Base-by-base conservation (phyloP, 1,140 invertebrate species). In the Batillaria attramentaria region DNA sequence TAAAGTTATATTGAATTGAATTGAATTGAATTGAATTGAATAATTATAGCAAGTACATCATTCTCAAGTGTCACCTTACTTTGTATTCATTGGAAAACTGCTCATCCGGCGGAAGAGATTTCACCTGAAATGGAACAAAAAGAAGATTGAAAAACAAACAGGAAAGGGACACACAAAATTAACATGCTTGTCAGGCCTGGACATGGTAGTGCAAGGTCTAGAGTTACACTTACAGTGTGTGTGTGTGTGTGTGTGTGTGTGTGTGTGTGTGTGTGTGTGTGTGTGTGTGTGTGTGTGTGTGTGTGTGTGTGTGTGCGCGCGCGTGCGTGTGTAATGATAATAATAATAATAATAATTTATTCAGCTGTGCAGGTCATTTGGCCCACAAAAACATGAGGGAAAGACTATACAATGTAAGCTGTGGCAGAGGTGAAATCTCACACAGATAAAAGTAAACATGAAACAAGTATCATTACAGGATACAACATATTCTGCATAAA, bases 21-120 rank as follows among this genome's bases (percentile, higher is more conserved):
- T 24, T 50, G 24, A 24, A 13, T 13, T 50, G 10, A 13, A 50
- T 50, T 13, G 46, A 13, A 50, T 13, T 50, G 10, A 50, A n/a
- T n/a, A n/a, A n/a, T n/a, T n/a, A n/a, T n/a, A n/a, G n/a, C n/a
- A n/a, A n/a, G n/a, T n/a, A n/a, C n/a, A n/a, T n/a, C n/a, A n/a
- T n/a, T n/a, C n/a, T n/a, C n/a, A n/a, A n/a, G n/a, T n/a, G n/a
- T n/a, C n/a, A 77, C 77, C 83, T 83, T 87, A 92, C 91, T 82
- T 90, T 91, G 75, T 91, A 91, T 66, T 91, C 89, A 81, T 89
- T 87, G 2, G 89, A 89, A 82, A 92, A 92, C 46, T 89, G 85
- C 80, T 92, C 91, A 82, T 91, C 90, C 50, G 84, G 84, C n/a
- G 91, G 90, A 70, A 91, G 84, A 20, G 79, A 68, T 83, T 90